Evolutionary conservation across 2,888 invertebrate species (phyloP), one percentile per base, ranked within the genome.

Genomic region (Brachypterus glaber): DNA sequence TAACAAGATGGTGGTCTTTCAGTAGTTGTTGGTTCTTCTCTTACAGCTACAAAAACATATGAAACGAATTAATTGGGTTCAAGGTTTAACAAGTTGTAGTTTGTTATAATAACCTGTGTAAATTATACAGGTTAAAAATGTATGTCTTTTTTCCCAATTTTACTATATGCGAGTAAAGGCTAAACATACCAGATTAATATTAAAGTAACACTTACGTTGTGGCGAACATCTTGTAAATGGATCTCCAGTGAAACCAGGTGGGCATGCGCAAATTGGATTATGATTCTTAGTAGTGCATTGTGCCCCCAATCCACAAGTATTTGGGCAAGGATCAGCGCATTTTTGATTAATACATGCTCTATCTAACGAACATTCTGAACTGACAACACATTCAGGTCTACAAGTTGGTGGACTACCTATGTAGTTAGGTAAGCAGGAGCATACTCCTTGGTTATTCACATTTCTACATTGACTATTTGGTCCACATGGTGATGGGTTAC

Each of bases 241-340:
- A 77, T 89, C 86, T 30, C 91, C 91, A 25, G 82, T 83, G 66
- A 79, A 83, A n/a, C 84, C 82, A 27, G 77, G 69, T 30, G 86
- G 82, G 52, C 91, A 91, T 3, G 84, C 82, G 57, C 91, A 91
- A 45, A 88, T 85, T 2, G 89, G 88, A 55, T 82, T 87, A 61
- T 90, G 89, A 60, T 88, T 87, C 58, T 79, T 81, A 0, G 82
- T 82, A 32, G 77, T 76, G 56, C 91, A 91, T 48, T 83, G 78
- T 2, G 90, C 88, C 51, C 82, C 77, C 34, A 84, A 69, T n/a
- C 90, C 90, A 59, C 90, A 90, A 1, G 86, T 86, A 48, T 86
- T 83, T 9, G 82, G 81, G 54, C 91, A 91, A 25, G 91, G 90
- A 67, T 91, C 87, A 7, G 80, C 76, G 59, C 92, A 92, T 64